These are phyloP conservation scores for Vanessa atalanta DNA, from an alignment of 1,140 invertebrate species.

Conservation along the genomic window DNA sequence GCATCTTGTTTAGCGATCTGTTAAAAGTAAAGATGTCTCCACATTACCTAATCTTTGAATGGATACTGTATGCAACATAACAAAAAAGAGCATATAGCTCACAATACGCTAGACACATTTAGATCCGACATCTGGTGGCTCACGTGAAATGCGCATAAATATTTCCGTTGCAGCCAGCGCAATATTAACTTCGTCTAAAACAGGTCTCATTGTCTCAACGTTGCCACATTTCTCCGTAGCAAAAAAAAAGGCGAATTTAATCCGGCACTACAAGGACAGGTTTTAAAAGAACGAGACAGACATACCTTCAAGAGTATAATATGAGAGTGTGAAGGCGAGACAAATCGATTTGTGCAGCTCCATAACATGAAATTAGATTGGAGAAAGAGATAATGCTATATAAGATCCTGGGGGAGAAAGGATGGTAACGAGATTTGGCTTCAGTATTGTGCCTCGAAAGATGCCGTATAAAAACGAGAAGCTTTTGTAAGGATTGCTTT, in stretches of 20 bases:
- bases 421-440: slow-evolving; percentile 37
- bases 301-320: slow-evolving; percentile 53
- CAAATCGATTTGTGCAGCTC: slow-evolving; percentile 67
- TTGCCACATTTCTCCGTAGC: slow-evolving; percentile 50
- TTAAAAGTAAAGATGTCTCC: neutral
- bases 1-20: neutral
- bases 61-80: slow-evolving; percentile 7
- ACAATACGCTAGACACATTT: slow-evolving; percentile 33
- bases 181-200: slow-evolving; percentile 50
- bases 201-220: slow-evolving; percentile 47
- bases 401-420: slow-evolving; percentile 48
- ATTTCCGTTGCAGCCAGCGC: slow-evolving; percentile 41
- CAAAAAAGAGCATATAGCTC: slow-evolving; percentile 10
- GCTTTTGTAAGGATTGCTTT: slow-evolving; percentile 60
- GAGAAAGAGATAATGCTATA: slow-evolving; percentile 55
- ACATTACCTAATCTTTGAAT: neutral
- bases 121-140: slow-evolving; percentile 25
- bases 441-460: slow-evolving; percentile 34
- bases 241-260: slow-evolving; percentile 71
- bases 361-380: slow-evolving; percentile 61
- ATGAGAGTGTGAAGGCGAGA: slow-evolving; percentile 63
- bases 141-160: slow-evolving; percentile 37
- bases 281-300: slow-evolving; percentile 56
- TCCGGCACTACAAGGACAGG: slow-evolving; percentile 60
- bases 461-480: slow-evolving; percentile 56